Evolutionary conservation across 23 tunicate species (phyloP).

Genomic region (Styela clava): DNA sequence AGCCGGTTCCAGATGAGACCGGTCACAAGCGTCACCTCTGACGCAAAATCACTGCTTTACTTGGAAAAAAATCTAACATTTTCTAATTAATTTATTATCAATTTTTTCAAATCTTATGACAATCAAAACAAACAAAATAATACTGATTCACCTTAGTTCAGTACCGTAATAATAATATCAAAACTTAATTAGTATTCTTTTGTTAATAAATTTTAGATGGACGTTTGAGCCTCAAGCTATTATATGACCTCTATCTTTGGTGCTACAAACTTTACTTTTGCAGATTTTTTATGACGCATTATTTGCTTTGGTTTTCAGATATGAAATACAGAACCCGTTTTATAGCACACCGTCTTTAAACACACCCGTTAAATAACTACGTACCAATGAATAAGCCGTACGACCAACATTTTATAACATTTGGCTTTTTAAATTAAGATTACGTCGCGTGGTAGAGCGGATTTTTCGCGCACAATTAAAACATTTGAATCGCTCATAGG

Average conservation of each 20-base stretch:
- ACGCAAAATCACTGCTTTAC: background rate
- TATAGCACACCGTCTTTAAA: too few relatives aligned
- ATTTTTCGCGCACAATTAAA: too few relatives aligned
- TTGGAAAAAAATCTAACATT: background rate
- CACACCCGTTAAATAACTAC: too few relatives aligned
- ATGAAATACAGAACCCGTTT: background rate
- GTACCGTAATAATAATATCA: background rate
- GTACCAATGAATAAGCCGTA: too few relatives aligned
- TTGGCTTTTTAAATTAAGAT: too few relatives aligned
- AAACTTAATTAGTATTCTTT: background rate
- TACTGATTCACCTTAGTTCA: background rate
- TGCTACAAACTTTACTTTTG: background rate
- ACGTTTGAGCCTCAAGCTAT: background rate
- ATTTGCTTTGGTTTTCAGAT: background rate
- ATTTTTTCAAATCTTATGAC: background rate
- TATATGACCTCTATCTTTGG: background rate
- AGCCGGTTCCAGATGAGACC: too few relatives aligned
- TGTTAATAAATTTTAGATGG: background rate
- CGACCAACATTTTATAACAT: too few relatives aligned
- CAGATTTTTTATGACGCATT: background rate
- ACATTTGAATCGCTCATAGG: too few relatives aligned
- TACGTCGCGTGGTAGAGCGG: too few relatives aligned
- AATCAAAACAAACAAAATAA: background rate
- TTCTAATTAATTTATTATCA: background rate
- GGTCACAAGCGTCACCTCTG: background rate